A percentile compares a stretch with the other conserved stretches of the same genome.
These are phyloP conservation scores for Heliconius sara DNA, from an alignment of 2,888 invertebrate species.

Conservation along the genomic window DNA sequence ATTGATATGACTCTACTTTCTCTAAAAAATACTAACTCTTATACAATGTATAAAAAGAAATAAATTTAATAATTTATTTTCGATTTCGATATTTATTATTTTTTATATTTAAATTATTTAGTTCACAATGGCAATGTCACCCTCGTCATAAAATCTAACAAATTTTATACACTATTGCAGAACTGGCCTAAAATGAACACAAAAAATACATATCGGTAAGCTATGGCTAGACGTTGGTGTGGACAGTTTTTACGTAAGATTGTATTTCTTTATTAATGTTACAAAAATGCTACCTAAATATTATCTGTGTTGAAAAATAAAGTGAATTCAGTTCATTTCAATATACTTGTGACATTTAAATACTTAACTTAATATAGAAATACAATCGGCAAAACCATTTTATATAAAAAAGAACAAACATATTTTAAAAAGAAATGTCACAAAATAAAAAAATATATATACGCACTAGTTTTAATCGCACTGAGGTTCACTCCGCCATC, in stretches of 20 bases:
- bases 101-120: background rate
- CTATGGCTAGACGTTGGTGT: conserved; percentile 16
- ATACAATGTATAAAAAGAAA: background rate
- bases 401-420: conserved; percentile 6
- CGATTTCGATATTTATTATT: background rate
- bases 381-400: background rate
- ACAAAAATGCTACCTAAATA: background rate
- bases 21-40: background rate
- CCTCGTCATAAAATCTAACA: background rate
- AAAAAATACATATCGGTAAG: conserved; percentile 29
- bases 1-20: background rate
- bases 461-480: conserved; percentile 43
- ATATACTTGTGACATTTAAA: background rate
- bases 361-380: conserved; percentile 11
- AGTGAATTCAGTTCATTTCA: background rate
- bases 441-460: conserved; percentile 20
- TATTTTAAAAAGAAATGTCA: conserved; percentile 21
- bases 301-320: background rate
- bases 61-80: background rate
- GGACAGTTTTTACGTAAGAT: background rate
- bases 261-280: conserved; percentile 17
- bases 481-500: conserved; percentile 22
- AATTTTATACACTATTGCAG: conserved; percentile 14
- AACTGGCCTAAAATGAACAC: conserved; percentile 24
- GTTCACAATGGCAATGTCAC: background rate